phyloP scores from a whole-genome alignment of 2,797 vertebrate species.

The Mycteria americana region DNA sequence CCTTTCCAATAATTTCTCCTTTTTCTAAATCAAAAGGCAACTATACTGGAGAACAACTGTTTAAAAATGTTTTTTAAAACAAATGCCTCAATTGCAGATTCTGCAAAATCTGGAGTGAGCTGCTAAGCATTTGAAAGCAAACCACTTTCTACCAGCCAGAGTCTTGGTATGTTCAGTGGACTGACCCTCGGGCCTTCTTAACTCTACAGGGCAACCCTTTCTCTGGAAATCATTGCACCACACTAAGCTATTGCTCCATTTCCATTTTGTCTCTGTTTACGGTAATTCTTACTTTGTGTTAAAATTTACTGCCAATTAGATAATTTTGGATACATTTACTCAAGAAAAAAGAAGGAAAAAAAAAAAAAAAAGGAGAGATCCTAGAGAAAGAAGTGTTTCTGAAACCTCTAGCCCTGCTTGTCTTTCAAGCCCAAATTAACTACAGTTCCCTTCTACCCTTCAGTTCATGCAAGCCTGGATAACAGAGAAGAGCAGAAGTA shows the following conservation, averaged over 20 bases:
- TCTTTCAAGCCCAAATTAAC: not conserved
- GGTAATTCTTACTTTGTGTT: not conserved
- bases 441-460: not conserved
- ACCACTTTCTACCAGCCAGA: not conserved
- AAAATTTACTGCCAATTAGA: not conserved
- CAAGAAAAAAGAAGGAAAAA: accelerated
- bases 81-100: not conserved
- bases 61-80: not conserved
- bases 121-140: not conserved
- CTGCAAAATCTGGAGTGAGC: not conserved
- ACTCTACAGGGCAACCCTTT: not conserved
- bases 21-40: not conserved
- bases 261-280: not conserved
- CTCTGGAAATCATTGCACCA: not conserved
- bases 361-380: not conserved
- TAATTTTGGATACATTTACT: not conserved
- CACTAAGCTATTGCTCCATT: not conserved
- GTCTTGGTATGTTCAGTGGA: not conserved
- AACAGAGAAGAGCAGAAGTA: not conserved
- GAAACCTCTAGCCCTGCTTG: not conserved
- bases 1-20: not conserved
- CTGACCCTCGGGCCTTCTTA: not conserved
- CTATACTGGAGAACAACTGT: not conserved
- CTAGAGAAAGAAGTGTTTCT: not conserved
- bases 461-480: not conserved